Evolutionary conservation across 2,797 vertebrate species (phyloP).

Genomic region (Tangara arthus): DNA sequence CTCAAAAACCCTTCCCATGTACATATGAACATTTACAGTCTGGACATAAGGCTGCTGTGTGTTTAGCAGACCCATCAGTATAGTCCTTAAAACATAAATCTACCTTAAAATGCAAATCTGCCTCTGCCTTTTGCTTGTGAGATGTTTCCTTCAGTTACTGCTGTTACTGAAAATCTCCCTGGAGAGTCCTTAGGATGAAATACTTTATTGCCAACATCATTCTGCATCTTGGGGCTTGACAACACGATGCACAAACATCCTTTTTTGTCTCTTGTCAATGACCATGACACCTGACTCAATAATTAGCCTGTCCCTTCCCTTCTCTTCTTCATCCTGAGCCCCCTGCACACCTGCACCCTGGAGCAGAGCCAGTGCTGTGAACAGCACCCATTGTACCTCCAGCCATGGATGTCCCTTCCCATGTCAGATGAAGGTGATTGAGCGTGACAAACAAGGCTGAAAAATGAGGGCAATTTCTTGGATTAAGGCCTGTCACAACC

Average conservation of each 20-base stretch:
- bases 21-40: not conserved
- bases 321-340: not conserved
- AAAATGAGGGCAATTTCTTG: not conserved
- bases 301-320: not conserved
- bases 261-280: conserved; percentile 13
- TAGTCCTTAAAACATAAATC: not conserved
- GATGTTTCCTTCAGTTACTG: not conserved
- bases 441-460: not conserved
- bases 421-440: not conserved
- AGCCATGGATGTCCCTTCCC: not conserved
- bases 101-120: not conserved
- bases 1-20: not conserved
- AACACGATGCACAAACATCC: not conserved
- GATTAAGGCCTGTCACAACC: not conserved
- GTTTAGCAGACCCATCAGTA: not conserved
- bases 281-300: not conserved
- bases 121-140: not conserved
- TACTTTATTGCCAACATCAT: conserved; percentile 7
- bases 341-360: not conserved
- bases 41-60: not conserved
- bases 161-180: not conserved
- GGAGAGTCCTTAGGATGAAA: conserved; percentile 8
- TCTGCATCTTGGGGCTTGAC: not conserved
- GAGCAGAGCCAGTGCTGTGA: not conserved
- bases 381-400: not conserved